phyloP scores from a whole-genome alignment of 2,113 vertebrate genomes.

The Mobula hypostoma region DNA sequence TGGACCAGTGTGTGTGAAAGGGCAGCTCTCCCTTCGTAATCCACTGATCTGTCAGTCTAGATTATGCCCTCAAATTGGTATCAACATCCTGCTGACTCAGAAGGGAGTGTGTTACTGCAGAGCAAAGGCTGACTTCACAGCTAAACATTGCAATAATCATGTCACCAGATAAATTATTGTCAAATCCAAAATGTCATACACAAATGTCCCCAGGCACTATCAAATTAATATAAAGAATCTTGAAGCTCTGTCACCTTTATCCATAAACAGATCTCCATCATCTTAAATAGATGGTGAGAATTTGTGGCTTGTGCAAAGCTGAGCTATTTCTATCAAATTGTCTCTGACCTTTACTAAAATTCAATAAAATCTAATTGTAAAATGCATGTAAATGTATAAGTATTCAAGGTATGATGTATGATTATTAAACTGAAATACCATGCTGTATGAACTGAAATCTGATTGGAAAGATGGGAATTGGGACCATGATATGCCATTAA shows the following conservation, averaged over 20 bases:
- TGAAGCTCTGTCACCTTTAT: constrained; percentile 1
- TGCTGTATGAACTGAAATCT: too few relatives aligned
- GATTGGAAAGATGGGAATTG: too few relatives aligned
- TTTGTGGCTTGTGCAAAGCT: background rate
- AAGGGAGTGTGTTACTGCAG: background rate
- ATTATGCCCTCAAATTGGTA: background rate
- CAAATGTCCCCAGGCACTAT: background rate
- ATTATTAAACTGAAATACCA: background rate
- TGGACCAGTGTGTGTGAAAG: background rate
- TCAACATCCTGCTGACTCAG: too few relatives aligned
- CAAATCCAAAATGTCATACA: constrained; percentile 3
- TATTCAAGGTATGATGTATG: background rate
- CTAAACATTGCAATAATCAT: background rate
- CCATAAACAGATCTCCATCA: background rate
- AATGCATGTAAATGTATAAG: constrained; percentile 13
- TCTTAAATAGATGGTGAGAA: background rate
- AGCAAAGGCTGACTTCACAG: background rate
- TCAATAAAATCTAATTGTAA: constrained; percentile 25
- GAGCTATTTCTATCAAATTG: background rate
- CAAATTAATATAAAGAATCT: background rate
- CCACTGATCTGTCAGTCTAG: background rate
- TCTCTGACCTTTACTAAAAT: background rate
- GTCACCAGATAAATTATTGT: background rate
- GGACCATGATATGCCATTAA: too few relatives aligned
- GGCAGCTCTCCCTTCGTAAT: background rate